These are phyloP conservation scores for Bradypus variegatus DNA, from an alignment of 2,797 vertebrate species.

Conservation along the genomic window DNA sequence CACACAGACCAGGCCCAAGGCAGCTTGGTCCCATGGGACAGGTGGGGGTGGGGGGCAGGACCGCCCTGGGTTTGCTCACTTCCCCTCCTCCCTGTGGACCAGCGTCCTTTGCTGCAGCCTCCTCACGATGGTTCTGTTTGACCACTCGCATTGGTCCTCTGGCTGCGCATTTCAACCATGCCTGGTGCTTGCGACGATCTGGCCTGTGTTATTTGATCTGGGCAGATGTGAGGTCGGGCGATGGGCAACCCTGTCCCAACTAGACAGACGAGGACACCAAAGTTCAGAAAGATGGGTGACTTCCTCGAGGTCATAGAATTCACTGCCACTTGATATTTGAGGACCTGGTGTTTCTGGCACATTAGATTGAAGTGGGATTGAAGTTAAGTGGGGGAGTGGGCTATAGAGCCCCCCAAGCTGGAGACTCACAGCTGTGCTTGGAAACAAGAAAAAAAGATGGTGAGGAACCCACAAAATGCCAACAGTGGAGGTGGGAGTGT, in stretches of 20 bases:
- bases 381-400: not conserved
- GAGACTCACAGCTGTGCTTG: not conserved
- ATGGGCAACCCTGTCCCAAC: not conserved
- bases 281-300: not conserved
- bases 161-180: not conserved
- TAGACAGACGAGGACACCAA: not conserved
- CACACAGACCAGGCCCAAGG: not conserved
- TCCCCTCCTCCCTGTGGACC: not conserved
- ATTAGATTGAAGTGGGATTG: not conserved
- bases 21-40: no score
- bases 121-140: not conserved
- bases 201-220: not conserved
- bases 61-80: not conserved
- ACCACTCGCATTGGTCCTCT: not conserved
- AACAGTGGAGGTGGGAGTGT: not conserved
- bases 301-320: not conserved
- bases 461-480: not conserved
- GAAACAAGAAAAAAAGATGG: not conserved
- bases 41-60: not conserved
- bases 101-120: not conserved
- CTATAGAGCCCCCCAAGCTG: not conserved
- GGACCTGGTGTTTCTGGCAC: not conserved
- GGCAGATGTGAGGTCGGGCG: not conserved
- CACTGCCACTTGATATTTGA: not conserved
- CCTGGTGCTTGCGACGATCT: not conserved